Percentiles rank a stretch among this genome's conserved stretches.
Evolutionary conservation across 2,888 invertebrate genomes (phyloP).

Genomic region (Tiliacea aurago): DNA sequence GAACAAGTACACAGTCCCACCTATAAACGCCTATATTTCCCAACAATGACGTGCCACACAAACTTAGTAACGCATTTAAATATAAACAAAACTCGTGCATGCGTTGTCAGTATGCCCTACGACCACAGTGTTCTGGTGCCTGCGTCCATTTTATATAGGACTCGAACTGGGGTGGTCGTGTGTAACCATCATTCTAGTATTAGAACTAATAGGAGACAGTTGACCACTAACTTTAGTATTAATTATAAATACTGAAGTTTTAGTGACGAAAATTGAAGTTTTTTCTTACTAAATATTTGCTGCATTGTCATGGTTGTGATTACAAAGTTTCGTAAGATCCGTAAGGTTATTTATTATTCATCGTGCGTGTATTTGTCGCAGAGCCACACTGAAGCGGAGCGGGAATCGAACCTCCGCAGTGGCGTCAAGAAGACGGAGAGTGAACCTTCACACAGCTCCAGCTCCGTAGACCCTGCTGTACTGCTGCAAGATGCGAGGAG

Average conservation of each 20-base stretch:
- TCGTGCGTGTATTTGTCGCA: constrained; percentile 55
- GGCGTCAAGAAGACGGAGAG: constrained; percentile 89
- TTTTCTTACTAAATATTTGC: background rate
- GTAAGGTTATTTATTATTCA: constrained; percentile 10
- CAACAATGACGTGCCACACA: constrained; percentile 9
- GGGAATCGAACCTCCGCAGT: constrained; percentile 72
- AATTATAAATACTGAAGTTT: constrained; percentile 19
- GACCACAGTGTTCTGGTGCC: constrained; percentile 27
- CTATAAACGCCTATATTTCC: background rate
- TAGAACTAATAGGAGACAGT: background rate
- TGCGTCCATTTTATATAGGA: constrained; percentile 1
- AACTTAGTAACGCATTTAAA: constrained; percentile 49
- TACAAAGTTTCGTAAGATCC: constrained; percentile 23
- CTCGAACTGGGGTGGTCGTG: constrained; percentile 15
- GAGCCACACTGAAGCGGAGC: constrained; percentile 72
- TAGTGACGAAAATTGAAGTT: constrained; percentile 24
- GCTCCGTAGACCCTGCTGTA: constrained; percentile 85
- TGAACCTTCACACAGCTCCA: constrained; percentile 89
- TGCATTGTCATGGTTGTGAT: constrained; percentile 11
- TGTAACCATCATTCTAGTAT: background rate
- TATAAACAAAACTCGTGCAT: constrained; percentile 40
- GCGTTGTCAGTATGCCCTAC: constrained; percentile 23
- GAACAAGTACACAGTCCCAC: background rate
- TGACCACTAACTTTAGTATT: constrained; percentile 36
- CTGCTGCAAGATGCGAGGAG: constrained; percentile 90